phyloP scores from a whole-genome alignment of 2,888 invertebrate species.

The Oscheius myriophilus region DNA sequence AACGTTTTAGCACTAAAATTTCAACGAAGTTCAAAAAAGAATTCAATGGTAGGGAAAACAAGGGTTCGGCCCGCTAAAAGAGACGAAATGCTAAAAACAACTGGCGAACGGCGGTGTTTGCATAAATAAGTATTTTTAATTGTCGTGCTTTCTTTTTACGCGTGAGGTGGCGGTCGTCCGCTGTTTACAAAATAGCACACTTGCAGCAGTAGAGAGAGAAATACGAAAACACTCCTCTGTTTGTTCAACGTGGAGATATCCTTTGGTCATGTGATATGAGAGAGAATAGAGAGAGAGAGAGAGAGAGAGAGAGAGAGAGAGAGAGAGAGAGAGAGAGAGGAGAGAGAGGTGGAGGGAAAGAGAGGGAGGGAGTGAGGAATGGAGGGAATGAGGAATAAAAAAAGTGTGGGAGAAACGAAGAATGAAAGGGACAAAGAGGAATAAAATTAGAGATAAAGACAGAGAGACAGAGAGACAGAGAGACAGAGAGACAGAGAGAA shows the following conservation, averaged over 20 bases:
- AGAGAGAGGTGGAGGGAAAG: slow-evolving; percentile 6
- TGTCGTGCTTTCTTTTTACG: too few species aligned
- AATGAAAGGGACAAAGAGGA: neutral
- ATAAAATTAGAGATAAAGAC: neutral
- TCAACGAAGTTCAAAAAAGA: too few species aligned
- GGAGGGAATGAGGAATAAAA: neutral
- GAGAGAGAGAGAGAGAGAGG: neutral
- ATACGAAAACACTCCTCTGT: neutral
- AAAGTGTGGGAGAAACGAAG: slow-evolving; percentile 1
- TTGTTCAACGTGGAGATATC: neutral
- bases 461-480: slow-evolving; percentile 6
- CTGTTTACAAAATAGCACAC: too few species aligned
- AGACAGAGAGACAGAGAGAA: neutral
- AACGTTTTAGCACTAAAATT: too few species aligned
- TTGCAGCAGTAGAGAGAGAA: neutral
- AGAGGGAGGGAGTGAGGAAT: neutral
- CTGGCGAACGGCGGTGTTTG: too few species aligned
- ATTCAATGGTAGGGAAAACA: too few species aligned
- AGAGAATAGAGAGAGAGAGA: slow-evolving; percentile 10
- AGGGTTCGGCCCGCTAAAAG: too few species aligned
- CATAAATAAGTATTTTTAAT: too few species aligned
- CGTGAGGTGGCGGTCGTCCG: neutral
- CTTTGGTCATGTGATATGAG: neutral
- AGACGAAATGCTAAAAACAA: too few species aligned
- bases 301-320: neutral